phyloP scores from a whole-genome alignment of 1,140 invertebrate genomes.

The Saxidomus purpurata region DNA sequence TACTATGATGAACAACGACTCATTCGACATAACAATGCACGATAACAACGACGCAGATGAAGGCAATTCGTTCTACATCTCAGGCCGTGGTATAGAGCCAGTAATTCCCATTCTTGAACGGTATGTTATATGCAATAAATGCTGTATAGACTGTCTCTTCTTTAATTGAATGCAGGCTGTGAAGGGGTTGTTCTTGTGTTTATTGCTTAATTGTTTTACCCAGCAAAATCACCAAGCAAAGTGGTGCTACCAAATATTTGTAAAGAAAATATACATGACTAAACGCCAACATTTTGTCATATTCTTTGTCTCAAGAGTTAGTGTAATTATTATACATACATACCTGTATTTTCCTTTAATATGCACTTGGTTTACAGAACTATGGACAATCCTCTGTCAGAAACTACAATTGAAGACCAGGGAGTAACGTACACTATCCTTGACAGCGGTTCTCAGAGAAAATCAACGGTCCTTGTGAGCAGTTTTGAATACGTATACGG shows the following conservation, averaged over 20 bases:
- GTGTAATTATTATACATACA: background rate
- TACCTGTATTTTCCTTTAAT: background rate
- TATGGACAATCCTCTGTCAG: background rate
- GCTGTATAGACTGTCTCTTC: too few relatives aligned
- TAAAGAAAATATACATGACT: background rate
- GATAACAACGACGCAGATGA: background rate
- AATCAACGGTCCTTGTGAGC: background rate
- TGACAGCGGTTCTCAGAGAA: background rate
- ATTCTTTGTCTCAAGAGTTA: background rate
- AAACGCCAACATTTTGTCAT: background rate
- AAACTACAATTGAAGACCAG: background rate
- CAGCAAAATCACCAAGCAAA: too few relatives aligned
- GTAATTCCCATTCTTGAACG: background rate
- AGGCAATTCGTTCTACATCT: background rate
- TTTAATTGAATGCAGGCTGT: too few relatives aligned
- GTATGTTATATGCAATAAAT: background rate
- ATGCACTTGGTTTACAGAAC: background rate
- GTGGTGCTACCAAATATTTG: too few relatives aligned
- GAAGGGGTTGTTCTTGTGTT: too few relatives aligned
- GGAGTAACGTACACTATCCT: background rate
- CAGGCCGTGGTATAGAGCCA: background rate
- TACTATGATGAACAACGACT: too few relatives aligned
- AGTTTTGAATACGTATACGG: background rate
- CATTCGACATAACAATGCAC: background rate
- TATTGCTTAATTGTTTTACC: too few relatives aligned